These are phyloP conservation scores for Bombus turneri DNA, from an alignment of 1,140 invertebrate species.

Conservation along the genomic window DNA sequence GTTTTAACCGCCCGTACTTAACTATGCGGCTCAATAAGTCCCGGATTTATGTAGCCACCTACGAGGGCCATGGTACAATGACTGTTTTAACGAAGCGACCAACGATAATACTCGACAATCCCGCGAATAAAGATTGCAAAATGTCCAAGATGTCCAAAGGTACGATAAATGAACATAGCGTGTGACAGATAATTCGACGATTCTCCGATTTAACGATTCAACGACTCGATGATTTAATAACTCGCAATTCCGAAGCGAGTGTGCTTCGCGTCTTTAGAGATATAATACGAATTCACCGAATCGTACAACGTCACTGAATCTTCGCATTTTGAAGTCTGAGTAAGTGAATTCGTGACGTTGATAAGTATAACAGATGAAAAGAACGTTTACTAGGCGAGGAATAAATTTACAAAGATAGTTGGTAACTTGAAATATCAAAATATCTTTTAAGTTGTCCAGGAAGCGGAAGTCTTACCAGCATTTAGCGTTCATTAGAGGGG, in stretches of 20 bases:
- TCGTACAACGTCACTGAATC: not conserved
- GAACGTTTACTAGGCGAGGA: too few relatives aligned
- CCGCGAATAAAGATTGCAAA: slow-evolving; percentile 3
- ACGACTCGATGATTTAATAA: not conserved
- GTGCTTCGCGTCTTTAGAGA: too few relatives aligned
- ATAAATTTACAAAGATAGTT: not conserved
- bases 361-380: not conserved
- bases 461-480: not conserved
- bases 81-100: slow-evolving; percentile 36
- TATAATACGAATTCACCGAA: too few relatives aligned
- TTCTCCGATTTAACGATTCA: too few relatives aligned
- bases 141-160: not conserved
- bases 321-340: not conserved
- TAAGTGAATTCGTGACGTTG: not conserved
- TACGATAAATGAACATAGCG: not conserved
- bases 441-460: not conserved
- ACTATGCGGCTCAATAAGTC: slow-evolving; percentile 62
- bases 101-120: slow-evolving; percentile 26
- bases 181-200: not conserved
- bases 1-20: slow-evolving; percentile 63
- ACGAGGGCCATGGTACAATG: slow-evolving; percentile 36
- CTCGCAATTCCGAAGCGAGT: not conserved
- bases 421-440: not conserved
- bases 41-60: slow-evolving; percentile 58
- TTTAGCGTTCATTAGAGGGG: not conserved